Percentiles rank a stretch among this genome's conserved stretches.
Conservation (phyloP, 2,888 invertebrate genomes). For the Pimpla rufipes region DNA sequence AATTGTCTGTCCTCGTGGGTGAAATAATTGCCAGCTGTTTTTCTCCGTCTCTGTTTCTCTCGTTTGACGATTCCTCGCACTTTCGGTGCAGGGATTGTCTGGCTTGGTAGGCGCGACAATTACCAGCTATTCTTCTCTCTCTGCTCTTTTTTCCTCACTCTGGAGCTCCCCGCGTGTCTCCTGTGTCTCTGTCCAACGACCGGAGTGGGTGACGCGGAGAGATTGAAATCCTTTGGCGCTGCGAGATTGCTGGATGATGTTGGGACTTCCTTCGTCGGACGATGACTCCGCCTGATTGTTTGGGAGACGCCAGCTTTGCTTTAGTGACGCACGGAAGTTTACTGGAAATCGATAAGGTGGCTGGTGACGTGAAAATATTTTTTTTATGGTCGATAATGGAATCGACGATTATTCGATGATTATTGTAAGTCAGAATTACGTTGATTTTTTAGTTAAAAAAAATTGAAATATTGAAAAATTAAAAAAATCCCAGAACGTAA, state of each 20-base stretch:
- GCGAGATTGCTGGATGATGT: not conserved
- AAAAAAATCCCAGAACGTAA: too few species aligned
- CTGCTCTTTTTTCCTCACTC: not conserved
- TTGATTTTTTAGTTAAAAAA: too few species aligned
- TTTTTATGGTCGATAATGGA: too few species aligned
- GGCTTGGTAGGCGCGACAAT: not conserved
- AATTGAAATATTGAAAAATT: too few species aligned
- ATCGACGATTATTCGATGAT: too few species aligned
- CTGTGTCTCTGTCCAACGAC: not conserved
- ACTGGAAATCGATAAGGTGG: not conserved
- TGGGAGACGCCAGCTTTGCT: not conserved
- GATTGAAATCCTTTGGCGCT: slow-evolving; percentile 18
- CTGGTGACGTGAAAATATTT: not conserved
- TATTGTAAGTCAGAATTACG: too few species aligned
- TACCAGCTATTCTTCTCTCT: not conserved
- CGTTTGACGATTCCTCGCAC: too few species aligned
- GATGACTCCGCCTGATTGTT: slow-evolving; percentile 35
- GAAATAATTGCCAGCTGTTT: too few species aligned
- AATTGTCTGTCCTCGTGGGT: too few species aligned
- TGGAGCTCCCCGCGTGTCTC: not conserved
- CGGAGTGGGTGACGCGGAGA: slow-evolving; percentile 8
- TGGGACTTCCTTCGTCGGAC: slow-evolving; percentile 36
- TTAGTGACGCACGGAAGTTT: not conserved
- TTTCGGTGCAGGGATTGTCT: slow-evolving; percentile 6
- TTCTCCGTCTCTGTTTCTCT: too few species aligned